Percentiles rank a stretch among this genome's conserved stretches.
These are phyloP conservation scores for Dipus sagitta DNA, from an alignment of 2,797 vertebrate species.

Conservation along the genomic window DNA sequence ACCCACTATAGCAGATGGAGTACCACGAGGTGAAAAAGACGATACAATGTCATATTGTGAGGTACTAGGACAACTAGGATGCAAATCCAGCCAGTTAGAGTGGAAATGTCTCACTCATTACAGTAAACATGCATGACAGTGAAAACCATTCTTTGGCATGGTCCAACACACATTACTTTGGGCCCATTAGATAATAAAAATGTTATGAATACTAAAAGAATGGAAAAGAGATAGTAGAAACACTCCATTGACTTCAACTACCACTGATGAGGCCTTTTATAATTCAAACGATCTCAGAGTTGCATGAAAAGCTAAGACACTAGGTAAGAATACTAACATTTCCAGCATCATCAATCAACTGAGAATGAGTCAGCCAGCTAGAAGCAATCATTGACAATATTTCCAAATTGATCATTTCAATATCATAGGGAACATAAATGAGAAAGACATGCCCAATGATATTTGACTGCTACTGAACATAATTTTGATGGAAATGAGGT, in stretches of 20 bases:
- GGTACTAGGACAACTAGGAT: neutral
- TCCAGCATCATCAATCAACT: conserved; percentile 40
- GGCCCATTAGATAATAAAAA: conserved; percentile 56
- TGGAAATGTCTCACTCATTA: conserved; percentile 7
- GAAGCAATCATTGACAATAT: conserved; percentile 47
- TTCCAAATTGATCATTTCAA: conserved; percentile 65
- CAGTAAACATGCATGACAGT: neutral
- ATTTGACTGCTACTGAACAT: conserved; percentile 1
- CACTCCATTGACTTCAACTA: conserved; percentile 62
- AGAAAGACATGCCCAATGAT: neutral
- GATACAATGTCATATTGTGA: neutral
- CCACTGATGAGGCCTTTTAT: conserved; percentile 27
- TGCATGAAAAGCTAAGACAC: conserved; percentile 42
- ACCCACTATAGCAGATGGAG: neutral
- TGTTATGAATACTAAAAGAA: conserved; percentile 64
- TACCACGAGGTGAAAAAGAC: neutral
- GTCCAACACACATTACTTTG: conserved; percentile 34
- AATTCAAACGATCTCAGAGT: conserved; percentile 36
- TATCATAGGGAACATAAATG: neutral
- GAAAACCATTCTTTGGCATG: conserved; percentile 43
- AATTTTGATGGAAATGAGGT: neutral
- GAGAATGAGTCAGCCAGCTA: conserved; percentile 42
- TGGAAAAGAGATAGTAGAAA: conserved; percentile 37
- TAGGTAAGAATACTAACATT: conserved; percentile 68
- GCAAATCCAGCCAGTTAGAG: neutral